Base-by-base conservation (phyloP, 2,113 vertebrate species). In the Macroglossus sobrinus region DNA sequence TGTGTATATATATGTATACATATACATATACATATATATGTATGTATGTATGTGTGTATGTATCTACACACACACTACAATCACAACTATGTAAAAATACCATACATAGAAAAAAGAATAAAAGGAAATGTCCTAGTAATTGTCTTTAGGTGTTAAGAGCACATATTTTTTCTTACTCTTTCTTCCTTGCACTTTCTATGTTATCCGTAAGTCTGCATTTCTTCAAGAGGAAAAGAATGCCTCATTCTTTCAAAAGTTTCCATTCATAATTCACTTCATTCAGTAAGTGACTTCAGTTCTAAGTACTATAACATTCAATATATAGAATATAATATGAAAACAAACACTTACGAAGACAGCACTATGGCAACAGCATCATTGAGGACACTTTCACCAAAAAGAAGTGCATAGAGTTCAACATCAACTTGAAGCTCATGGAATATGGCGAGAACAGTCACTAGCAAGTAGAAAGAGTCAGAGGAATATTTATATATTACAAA, bases 351-450 rank as follows among this genome's bases (percentile, higher is more conserved):
- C 99, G 99, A 99, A 98, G 99, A 99, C 38, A 99, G 98, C 76
- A 99, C 99, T 94, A 99, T 99, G 92, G 99, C 99, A 95, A 99
- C 99, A 0, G 99, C 99, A 95, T 99, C 99, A 26, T 99, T 99
- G 95, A 99, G 99, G 84, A 99, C 99, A 16, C 99, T 99, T 97
- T 99, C 99, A 16, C 99, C 99, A 98, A 99, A 99, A 91, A 99
- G 99, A 95, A 99, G 98, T 1, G 99, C 99, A 33, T 99, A 99
- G 57, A 99, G 99, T 97, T 99, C 99, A 82, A 99, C 99, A 82
- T 99, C 99, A 4, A 99, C 99, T 96, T 99, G 99, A 97, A 99
- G 99, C 96, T 99, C 99, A 11, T 99, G 99, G 98, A 99, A 99
- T 98, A 99, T 99, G 93, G 99, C 99, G 98, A 99, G 99, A 69